phyloP scores from a whole-genome alignment of 92 coral and sea anemone species.

The Epizoanthus scotinus region DNA sequence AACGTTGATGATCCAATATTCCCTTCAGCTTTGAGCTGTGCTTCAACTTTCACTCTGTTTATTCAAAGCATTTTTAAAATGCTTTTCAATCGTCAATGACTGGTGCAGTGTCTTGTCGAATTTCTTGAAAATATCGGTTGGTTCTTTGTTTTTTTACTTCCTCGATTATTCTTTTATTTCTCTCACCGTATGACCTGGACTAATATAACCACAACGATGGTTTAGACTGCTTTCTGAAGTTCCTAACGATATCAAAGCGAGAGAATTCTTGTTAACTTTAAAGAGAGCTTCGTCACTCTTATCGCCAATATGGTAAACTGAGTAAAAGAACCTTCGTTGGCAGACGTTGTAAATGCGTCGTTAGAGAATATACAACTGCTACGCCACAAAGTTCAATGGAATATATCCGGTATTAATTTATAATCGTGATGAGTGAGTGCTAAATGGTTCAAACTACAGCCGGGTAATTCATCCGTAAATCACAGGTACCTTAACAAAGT shows the following conservation, averaged over 20 bases:
- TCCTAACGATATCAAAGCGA: not conserved
- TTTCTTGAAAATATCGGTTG: not conserved
- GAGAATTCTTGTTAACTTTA: too few species aligned
- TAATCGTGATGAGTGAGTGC: not conserved
- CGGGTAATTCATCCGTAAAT: not conserved
- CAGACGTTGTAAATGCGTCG: not conserved
- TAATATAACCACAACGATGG: too few species aligned
- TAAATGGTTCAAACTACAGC: not conserved
- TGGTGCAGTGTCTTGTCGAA: not conserved
- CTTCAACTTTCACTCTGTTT: not conserved
- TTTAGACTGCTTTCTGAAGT: not conserved
- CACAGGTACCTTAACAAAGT: not conserved
- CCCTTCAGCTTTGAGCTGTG: not conserved
- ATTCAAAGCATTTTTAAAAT: not conserved
- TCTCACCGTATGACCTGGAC: not conserved
- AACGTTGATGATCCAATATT: not conserved
- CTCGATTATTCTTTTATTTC: not conserved
- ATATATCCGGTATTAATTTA: not conserved
- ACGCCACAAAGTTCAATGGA: not conserved
- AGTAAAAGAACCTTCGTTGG: not conserved
- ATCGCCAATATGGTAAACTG: not conserved
- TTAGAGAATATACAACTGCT: not conserved
- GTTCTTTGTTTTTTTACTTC: not conserved
- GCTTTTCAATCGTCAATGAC: not conserved
- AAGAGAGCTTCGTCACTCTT: constrained; percentile 4